phyloP scores from a whole-genome alignment of 2,888 invertebrate species.

The Polyommatus icarus region DNA sequence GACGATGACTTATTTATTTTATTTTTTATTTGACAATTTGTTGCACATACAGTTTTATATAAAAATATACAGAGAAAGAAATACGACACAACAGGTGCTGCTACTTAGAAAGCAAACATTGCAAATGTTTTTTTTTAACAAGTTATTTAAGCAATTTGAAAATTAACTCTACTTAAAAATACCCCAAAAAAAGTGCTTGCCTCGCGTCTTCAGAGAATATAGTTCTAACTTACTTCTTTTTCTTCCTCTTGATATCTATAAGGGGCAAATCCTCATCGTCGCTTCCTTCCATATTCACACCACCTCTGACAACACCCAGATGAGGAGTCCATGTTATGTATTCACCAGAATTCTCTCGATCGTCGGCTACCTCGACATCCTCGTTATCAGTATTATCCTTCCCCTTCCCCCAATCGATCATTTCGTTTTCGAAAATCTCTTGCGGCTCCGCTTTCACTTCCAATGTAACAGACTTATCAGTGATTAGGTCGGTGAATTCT shows the following conservation, averaged over 20 bases:
- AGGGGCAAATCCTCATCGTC: not conserved
- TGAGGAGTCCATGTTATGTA: not conserved
- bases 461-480: slow-evolving; percentile 5
- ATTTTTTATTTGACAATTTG: too few relatives aligned
- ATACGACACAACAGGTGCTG: too few relatives aligned
- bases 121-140: too few relatives aligned
- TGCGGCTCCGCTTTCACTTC: slow-evolving; percentile 26
- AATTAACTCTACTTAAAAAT: too few relatives aligned
- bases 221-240: not conserved
- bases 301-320: not conserved
- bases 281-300: not conserved
- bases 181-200: too few relatives aligned
- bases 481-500: slow-evolving; percentile 14
- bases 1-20: not conserved
- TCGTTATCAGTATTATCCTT: not conserved
- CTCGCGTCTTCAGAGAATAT: not conserved
- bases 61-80: too few relatives aligned
- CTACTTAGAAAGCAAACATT: too few relatives aligned
- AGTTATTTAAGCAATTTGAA: too few relatives aligned
- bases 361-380: not conserved
- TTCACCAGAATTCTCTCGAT: not conserved
- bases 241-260: not conserved
- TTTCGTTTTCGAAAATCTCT: slow-evolving; percentile 29
- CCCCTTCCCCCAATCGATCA: not conserved
- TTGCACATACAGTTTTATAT: too few relatives aligned